Evolutionary conservation across 2,888 invertebrate genomes (phyloP), one percentile per base, ranked within the genome.

Genomic region (Lomographa bimaculata): DNA sequence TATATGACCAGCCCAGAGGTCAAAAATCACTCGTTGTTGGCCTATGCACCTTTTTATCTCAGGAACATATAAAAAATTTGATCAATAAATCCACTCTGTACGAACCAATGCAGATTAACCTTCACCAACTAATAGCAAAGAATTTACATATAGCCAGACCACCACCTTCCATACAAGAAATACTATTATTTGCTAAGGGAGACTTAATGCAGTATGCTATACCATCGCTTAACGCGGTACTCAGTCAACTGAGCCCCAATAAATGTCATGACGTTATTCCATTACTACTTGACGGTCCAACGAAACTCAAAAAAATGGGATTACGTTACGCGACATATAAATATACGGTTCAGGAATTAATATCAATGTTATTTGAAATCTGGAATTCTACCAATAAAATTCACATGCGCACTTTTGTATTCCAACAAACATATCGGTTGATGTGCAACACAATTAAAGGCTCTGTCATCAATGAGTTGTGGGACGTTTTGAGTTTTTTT

Each of bases 131-230:
- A 43, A 67, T 85, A 16, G 78, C 76, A 1, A 72, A 71, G 50
- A 57, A 63, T 40, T 62, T 83, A 55, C 58, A 78, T 40, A 39
- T 70, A n/a, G 68, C 78, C 17, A 71, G 85, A 47, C 83, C 82
- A 2, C 57, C 71, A 3, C 51, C 63, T 2, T 44, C 68, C 3
- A 52, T 76, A 12, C 65, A 75, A 2, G 39, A 57, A 2, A 57
- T 79, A 1, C 47, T 85, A 16, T 57, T 43, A 30, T 86, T 73
- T 43, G 79, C 82, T 2, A 76, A 71, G 57, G 79, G 80, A 10
- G 82, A 85, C 51, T 83, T 82, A 41, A 60, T 83, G 20, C 79
- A 82, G 43, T 76, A 59, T 38, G 59, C 65, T 5, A 59, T 83
- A 5, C 73, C 78, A 1, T 80, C 85, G 7, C 54, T 85, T 4